Conservation (phyloP, 2,888 invertebrate genomes). For the Lepidocyrtoides sp. region DNA sequence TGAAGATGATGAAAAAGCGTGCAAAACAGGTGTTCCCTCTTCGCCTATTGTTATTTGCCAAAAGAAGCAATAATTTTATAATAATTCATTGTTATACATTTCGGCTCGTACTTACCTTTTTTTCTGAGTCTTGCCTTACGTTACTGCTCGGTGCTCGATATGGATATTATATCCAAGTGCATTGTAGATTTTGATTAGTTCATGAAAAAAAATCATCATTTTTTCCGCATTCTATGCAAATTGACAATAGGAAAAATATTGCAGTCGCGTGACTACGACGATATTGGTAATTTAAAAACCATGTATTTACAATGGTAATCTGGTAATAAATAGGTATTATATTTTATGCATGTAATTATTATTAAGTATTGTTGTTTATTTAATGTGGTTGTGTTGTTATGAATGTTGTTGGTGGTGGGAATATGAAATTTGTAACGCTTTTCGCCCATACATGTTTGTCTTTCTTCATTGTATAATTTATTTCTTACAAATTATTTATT, state of each 20-base stretch:
- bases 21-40: conserved; percentile 47
- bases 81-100: not conserved
- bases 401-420: not conserved
- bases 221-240: not conserved
- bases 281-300: not conserved
- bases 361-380: not conserved
- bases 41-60: conserved; percentile 16
- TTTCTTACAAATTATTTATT: not conserved
- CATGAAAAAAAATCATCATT: not conserved
- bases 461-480: not conserved
- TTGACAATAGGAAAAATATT: not conserved
- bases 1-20: not conserved
- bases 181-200: not conserved
- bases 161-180: too few relatives aligned
- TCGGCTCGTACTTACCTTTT: not conserved
- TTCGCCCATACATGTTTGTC: not conserved
- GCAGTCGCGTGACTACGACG: not conserved
- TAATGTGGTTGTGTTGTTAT: not conserved
- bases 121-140: too few relatives aligned
- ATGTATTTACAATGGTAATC: not conserved
- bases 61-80: not conserved
- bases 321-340: not conserved
- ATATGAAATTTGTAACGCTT: not conserved
- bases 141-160: too few relatives aligned
- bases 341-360: not conserved